Evolutionary conservation across 2,113 vertebrate genomes (phyloP).

Genomic region (Pandion haliaetus): DNA sequence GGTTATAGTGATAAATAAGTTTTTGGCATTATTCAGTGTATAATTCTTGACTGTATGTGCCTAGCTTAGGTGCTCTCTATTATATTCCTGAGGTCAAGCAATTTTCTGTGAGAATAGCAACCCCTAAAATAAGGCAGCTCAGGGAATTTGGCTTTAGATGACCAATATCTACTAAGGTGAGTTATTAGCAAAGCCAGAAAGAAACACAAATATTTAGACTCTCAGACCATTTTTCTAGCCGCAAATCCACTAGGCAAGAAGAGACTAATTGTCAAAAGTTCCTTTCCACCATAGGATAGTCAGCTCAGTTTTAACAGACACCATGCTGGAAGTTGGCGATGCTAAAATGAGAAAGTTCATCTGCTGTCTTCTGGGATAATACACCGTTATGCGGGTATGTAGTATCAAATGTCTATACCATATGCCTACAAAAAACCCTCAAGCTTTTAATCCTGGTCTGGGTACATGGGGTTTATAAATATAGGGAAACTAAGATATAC

Average conservation of each 20-base stretch:
- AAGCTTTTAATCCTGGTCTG: not conserved
- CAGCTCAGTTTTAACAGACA: not conserved
- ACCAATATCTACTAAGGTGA: not conserved
- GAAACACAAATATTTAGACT: not conserved
- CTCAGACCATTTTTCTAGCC: not conserved
- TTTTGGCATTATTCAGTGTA: not conserved
- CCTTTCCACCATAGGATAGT: not conserved
- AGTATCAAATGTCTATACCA: not conserved
- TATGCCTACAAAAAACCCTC: not conserved
- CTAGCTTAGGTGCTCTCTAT: not conserved
- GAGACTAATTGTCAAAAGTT: not conserved
- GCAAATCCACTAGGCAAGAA: not conserved
- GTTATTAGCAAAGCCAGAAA: not conserved
- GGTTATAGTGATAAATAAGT: not conserved
- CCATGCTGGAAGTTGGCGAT: not conserved
- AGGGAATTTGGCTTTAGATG: not conserved
- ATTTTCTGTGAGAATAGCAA: not conserved
- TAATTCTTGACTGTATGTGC: not conserved
- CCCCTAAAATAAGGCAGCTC: not conserved
- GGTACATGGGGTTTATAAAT: not conserved
- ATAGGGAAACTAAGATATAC: not conserved
- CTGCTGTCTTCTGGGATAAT: not conserved
- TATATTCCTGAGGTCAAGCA: not conserved
- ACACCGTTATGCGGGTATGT: not conserved
- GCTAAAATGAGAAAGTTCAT: not conserved